phyloP scores from a whole-genome alignment of 2,113 vertebrate genomes.

The Grammomys surdaster region DNA sequence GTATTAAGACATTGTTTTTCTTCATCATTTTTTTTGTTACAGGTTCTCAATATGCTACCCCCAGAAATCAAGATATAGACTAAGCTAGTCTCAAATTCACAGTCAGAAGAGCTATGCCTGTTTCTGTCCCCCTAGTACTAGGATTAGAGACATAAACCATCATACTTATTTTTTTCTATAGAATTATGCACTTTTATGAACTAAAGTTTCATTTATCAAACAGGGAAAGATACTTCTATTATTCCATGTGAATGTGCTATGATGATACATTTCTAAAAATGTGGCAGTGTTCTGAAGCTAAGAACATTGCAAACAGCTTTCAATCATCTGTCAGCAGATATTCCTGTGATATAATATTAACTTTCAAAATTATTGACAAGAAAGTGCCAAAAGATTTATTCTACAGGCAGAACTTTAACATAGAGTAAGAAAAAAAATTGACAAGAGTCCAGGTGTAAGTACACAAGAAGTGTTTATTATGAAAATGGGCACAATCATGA shows the following conservation, averaged over 20 bases:
- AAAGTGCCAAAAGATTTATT: constrained; percentile 19
- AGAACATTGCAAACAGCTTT: constrained; percentile 30
- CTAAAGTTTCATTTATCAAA: constrained; percentile 56
- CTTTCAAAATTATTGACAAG: constrained; percentile 59
- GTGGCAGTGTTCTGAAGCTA: neutral
- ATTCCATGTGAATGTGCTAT: neutral
- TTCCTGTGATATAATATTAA: neutral
- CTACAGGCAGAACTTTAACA: neutral
- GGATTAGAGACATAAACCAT: neutral
- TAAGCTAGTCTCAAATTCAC: neutral
- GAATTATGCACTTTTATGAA: neutral
- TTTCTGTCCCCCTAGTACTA: neutral
- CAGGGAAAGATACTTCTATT: constrained; percentile 40
- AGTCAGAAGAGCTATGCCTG: neutral
- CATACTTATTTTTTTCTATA: neutral
- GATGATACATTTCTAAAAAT: constrained; percentile 21
- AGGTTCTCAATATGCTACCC: neutral
- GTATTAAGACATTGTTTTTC: neutral
- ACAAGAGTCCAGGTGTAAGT: neutral
- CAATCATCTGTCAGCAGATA: neutral
- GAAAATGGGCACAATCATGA: neutral
- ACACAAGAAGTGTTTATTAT: neutral
- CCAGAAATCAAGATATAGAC: neutral
- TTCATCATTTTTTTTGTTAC: no score
- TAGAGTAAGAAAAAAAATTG: neutral